Conservation (phyloP, 2,888 invertebrate species). For the Notodonta ziczac region DNA sequence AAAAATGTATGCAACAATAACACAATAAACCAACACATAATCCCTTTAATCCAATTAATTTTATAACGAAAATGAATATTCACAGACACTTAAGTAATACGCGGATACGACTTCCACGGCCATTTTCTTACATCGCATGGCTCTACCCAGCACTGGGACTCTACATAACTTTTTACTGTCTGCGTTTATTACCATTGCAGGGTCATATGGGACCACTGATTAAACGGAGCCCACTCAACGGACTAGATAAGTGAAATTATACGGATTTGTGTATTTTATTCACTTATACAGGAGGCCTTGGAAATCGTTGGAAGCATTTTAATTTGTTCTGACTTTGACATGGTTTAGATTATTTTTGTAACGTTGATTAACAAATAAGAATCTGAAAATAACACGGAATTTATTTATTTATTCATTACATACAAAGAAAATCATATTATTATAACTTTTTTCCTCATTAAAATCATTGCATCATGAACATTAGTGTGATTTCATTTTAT, state of each 20-base stretch:
- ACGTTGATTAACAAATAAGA: too few species aligned
- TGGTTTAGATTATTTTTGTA: too few species aligned
- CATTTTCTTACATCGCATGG: constrained; percentile 19
- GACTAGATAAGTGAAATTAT: constrained; percentile 24
- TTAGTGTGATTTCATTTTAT: too few species aligned
- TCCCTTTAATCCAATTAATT: constrained; percentile 11
- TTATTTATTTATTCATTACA: too few species aligned
- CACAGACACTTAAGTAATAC: constrained; percentile 1
- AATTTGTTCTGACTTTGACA: too few species aligned
- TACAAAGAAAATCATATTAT: too few species aligned
- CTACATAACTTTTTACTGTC: constrained; percentile 30
- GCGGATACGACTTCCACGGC: constrained; percentile 11
- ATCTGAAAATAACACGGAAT: too few species aligned
- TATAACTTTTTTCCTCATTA: too few species aligned
- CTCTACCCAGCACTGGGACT: constrained; percentile 16
- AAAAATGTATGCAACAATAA: too few species aligned
- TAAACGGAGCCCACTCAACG: constrained; percentile 17
- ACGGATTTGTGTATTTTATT: constrained; percentile 7
- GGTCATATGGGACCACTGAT: constrained; percentile 23
- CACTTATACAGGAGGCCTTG: too few species aligned
- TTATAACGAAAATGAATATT: constrained; percentile 30
- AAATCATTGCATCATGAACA: too few species aligned
- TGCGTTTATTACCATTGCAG: constrained; percentile 27
- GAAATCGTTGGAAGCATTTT: too few species aligned
- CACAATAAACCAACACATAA: neutral